These are phyloP conservation scores for Siderastrea radians DNA, from an alignment of 92 coral and sea anemone species.

Conservation along the genomic window DNA sequence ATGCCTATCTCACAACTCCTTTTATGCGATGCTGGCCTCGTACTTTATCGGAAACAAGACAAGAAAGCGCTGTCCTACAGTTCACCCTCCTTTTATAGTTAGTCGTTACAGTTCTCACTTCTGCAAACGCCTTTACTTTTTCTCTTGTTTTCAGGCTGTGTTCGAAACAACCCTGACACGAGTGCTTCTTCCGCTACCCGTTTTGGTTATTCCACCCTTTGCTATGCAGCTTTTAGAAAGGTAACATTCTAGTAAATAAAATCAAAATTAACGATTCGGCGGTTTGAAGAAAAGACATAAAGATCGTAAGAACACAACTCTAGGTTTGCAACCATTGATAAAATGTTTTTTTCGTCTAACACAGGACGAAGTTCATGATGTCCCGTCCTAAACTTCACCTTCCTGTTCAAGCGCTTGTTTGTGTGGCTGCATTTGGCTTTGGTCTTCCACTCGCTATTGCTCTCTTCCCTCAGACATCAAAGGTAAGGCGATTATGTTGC, in stretches of 20 bases:
- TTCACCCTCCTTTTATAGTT: no score
- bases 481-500: slow-evolving; percentile 58
- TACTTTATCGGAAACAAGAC: no score
- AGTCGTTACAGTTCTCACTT: no score
- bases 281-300: background rate
- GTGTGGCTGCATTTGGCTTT: slow-evolving; percentile 91
- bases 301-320: background rate
- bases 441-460: slow-evolving; percentile 97
- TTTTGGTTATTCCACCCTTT: slow-evolving; percentile 87
- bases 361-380: slow-evolving; percentile 87
- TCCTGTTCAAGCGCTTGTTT: slow-evolving; percentile 88
- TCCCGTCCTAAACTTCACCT: slow-evolving; percentile 83
- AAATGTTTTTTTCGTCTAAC: background rate
- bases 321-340: background rate
- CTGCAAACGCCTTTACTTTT: background rate
- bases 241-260: slow-evolving; percentile 42
- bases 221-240: slow-evolving; percentile 92
- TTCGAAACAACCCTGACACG: slow-evolving; percentile 96
- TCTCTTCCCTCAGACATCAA: slow-evolving; percentile 89
- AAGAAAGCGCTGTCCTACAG: no score
- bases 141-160: slow-evolving; percentile 79
- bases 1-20: no score
- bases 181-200: slow-evolving; percentile 87
- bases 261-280: background rate
- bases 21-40: no score